Evolutionary conservation across 1,140 invertebrate genomes (phyloP), one percentile per base, ranked within the genome.

Genomic region (Acromyrmex echinatior): DNA sequence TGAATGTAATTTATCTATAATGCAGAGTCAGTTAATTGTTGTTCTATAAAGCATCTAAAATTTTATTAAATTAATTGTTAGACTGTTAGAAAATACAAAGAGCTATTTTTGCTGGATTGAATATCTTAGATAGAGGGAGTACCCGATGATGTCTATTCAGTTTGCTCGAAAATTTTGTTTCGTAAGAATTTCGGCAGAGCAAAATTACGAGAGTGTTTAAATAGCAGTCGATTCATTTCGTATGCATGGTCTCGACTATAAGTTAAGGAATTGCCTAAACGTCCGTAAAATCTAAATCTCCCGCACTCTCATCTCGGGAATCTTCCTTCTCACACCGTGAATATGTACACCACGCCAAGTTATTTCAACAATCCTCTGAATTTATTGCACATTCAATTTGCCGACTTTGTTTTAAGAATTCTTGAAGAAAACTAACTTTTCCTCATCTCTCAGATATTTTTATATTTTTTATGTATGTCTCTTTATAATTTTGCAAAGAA

Each of bases 351-450:
- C 85, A 77, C 80, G 86, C 81, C 91, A 80, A 87, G 80, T 86
- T 90, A 93, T 94, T 94, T 92, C 88, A 90, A 79, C 87, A 93
- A 93, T 94, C 93, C 91, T 91, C 89, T 88, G 89, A 93, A 93
- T 91, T 94, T 92, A 92, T 95, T 92, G 92, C 90, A 92, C 92
- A 77, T 94, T 92, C 94, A 94, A 95, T 95, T 95, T 94, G 91
- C 35, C 51, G 62, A 87, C 60, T 16, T 85, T 77, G 85, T 80
- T 87, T 68, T 35, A 62, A 79, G 56, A 79, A 79, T 88, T 56
- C 53, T 9, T 85, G 58, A 49, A 77, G 66, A 31, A 45, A 45
- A 71, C 60, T 56, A 63, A 90, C 71, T 62, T 79, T 21, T 21
- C 2, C 49, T 74, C 70, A 25, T 81, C 28, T 58, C 14, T 66